A percentile compares a stretch with the other conserved stretches of the same genome.
phyloP scores from a whole-genome alignment of 2,888 invertebrate genomes.

The Trachelus tabidus region DNA sequence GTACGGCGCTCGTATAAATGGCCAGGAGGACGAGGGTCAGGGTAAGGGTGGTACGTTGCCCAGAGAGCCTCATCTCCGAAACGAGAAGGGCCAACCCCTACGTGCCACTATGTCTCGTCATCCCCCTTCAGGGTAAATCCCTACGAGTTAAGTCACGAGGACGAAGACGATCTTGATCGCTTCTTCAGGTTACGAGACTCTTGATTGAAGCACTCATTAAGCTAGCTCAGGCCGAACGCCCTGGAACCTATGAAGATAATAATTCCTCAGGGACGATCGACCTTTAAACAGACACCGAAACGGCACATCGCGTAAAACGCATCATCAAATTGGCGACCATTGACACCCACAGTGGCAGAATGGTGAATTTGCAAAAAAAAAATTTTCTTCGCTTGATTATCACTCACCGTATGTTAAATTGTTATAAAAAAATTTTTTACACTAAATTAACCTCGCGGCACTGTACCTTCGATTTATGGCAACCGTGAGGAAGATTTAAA shows the following conservation, averaged over 20 bases:
- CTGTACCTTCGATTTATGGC: too few species aligned
- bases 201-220: background rate
- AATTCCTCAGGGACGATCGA: background rate
- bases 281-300: background rate
- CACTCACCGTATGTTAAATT: background rate
- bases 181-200: background rate
- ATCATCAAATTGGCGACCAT: background rate
- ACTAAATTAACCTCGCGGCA: too few species aligned
- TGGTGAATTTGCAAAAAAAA: background rate
- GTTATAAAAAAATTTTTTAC: background rate
- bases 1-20: constrained; percentile 42
- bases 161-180: background rate
- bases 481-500: too few species aligned
- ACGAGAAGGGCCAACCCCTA: constrained; percentile 43
- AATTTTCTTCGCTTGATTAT: background rate
- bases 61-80: constrained; percentile 51
- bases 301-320: background rate
- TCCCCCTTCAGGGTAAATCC: background rate
- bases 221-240: background rate
- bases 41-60: constrained; percentile 38
- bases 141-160: background rate
- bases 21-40: constrained; percentile 47
- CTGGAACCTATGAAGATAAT: background rate
- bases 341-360: background rate
- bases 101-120: constrained; percentile 24